phyloP scores from a whole-genome alignment of 1,140 invertebrate species.

The Limonius californicus region DNA sequence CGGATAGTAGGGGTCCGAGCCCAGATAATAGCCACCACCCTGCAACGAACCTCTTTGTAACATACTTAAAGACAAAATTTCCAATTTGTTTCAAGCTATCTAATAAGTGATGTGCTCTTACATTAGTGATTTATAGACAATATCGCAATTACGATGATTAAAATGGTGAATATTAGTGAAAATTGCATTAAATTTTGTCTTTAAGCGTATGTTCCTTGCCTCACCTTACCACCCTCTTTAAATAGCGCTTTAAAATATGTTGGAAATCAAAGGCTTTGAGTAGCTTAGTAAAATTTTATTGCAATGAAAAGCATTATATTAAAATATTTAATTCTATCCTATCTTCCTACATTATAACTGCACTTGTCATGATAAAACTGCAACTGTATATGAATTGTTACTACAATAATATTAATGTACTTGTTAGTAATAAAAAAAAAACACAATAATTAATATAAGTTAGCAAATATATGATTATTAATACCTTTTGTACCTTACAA shows the following conservation, averaged over 20 bases:
- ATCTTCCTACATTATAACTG: too few relatives aligned
- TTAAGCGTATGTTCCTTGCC: slow-evolving; percentile 27
- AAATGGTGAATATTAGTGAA: not conserved
- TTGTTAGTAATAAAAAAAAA: too few relatives aligned
- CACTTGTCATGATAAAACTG: too few relatives aligned
- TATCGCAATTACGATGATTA: too few relatives aligned
- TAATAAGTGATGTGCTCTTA: too few relatives aligned
- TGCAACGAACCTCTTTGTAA: slow-evolving; percentile 21
- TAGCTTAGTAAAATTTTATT: not conserved
- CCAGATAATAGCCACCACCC: slow-evolving; percentile 21
- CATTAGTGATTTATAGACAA: not conserved
- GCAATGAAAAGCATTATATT: too few relatives aligned
- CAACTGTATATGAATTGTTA: too few relatives aligned
- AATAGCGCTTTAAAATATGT: not conserved
- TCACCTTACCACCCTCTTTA: slow-evolving; percentile 29
- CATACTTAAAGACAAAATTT: slow-evolving; percentile 22
- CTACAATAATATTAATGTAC: too few relatives aligned
- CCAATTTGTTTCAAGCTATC: not conserved
- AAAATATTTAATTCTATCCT: too few relatives aligned
- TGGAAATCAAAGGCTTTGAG: not conserved
- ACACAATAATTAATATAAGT: too few relatives aligned
- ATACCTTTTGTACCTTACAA: too few relatives aligned
- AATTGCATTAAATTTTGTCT: slow-evolving; percentile 2
- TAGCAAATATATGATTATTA: too few relatives aligned
- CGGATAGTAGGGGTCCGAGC: not conserved